Evolutionary conservation across 2,888 invertebrate species (phyloP), one percentile per base, ranked within the genome.

Genomic region (Drosophila formosana): DNA sequence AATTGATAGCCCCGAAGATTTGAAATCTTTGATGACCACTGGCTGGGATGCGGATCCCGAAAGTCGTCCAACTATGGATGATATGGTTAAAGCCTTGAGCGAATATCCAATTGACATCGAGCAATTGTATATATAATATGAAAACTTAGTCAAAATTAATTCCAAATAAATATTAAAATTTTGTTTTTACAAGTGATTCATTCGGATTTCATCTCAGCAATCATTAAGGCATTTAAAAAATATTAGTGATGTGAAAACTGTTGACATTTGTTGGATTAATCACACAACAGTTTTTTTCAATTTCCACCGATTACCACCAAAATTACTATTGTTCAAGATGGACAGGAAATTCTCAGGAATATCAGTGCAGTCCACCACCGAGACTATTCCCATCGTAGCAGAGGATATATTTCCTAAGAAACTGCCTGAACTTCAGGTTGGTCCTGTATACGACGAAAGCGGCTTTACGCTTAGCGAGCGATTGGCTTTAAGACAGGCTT

Each of bases 371-470:
- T 47, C 75, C 9, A 25, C 18, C 18, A 18, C 18, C 18, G 18
- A 18, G 1, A 18, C 18, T 18, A 52, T 13, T 13, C 41, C 3
- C 7, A 53, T 41, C 6, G 70, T 47, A 23, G 57, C 45, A 23
- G 25, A 45, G 3, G 13, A 49, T 1, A 66, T 62, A 4, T 78
- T 69, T 62, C 89, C 85, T 1, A 75, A 78, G 26, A 47, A 57
- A 91, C 93, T 88, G 94, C 70, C 78, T 2, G 46, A 37, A 7
- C 28, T 89, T 0, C 11, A 4, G 4, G 58, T 70, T 4, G 76
- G 77, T 4, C 75, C 73, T 0, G 4, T 75, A 2, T 51, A 66
- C 3, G 82, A 86, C 55, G 84, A 88, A 7, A 57, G 51, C 2
- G 90, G 88, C 1, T 88, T 89, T 49, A 83, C 87, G 0, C 63